Evolutionary conservation across 1,140 invertebrate species (phyloP), one percentile per base, ranked within the genome.

Genomic region (Adoxophyes honmai): DNA sequence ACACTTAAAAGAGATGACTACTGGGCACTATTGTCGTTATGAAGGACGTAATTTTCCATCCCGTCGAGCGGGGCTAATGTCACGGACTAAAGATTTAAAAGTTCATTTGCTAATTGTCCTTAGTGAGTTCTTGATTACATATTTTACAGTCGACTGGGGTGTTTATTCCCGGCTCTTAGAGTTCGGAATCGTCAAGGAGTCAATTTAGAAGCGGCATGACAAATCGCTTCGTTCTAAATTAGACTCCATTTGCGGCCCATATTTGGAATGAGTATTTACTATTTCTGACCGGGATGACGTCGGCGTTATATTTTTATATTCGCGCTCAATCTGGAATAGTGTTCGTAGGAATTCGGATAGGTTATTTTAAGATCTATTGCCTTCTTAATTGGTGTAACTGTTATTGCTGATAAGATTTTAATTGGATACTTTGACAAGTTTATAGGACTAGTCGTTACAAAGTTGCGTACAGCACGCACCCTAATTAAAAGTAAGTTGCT

Each of bases 261-360:
- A 48, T 48, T 48, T 11, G 42, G 42, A 48, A 21, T 48, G 42
- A 48, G 21, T 28, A 28, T 28, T 28, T 28, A 48, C 42, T 48
- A 48, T 48, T 44, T 33, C 42, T 48, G 42, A n/a, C 7, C 42
- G 42, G 42, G 42, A 48, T 48, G 21, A 48, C 42, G 42, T 48
- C 42, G n/a, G 21, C 11, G 42, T 48, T 48, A 3, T 48, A 48
- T 48, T 48, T 48, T n/a, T 48, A 9, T 3, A 28, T 28, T 28
- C 21, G 21, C 28, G 10, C 16, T 48, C 16, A 28, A 28, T 48
- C 16, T 33, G 7, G 1, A 33, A 28, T 28, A 28, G 21, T 28
- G 21, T 28, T 28, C n/a, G n/a, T n/a, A n/a, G n/a, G n/a, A n/a
- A n/a, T n/a, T n/a, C n/a, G n/a, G n/a, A n/a, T n/a, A n/a, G n/a